A percentile compares a stretch with the other conserved stretches of the same genome.
Conservation (phyloP, 1,140 invertebrate species). For the Lepidurus arcticus region DNA sequence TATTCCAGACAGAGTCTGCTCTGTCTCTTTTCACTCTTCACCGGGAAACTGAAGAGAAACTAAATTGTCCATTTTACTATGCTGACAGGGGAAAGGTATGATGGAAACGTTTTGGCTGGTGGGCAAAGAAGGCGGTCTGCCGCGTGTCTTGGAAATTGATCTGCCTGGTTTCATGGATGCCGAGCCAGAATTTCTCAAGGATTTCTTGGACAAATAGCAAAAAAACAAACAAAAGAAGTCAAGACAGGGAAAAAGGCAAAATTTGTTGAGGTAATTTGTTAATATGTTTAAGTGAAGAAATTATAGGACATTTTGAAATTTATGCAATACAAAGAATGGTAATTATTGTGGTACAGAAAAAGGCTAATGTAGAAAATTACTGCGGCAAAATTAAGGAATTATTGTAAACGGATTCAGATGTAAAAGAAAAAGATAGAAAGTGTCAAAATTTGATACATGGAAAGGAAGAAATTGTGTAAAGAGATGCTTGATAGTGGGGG, state of each 20-base stretch:
- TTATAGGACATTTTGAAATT: no score
- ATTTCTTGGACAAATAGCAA: conserved; percentile 23
- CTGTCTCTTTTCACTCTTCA: not conserved
- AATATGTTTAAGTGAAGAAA: no score
- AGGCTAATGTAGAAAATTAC: no score
- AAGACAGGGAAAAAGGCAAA: not conserved
- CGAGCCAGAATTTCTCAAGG: conserved; percentile 43
- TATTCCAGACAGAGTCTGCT: not conserved
- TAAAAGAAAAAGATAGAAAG: no score
- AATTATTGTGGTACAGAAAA: no score
- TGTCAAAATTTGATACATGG: no score
- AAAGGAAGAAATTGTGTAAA: no score
- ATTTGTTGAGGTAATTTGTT: no score
- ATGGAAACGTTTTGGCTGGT: conserved; percentile 45
- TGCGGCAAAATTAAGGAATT: no score
- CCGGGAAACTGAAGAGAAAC: conserved; percentile 8
- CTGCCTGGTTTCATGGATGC: conserved; percentile 52
- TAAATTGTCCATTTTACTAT: conserved; percentile 3
- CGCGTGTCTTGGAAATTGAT: conserved; percentile 51
- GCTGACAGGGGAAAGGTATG: conserved; percentile 31
- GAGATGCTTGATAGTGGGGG: no score
- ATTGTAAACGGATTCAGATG: no score
- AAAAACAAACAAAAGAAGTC: not conserved
- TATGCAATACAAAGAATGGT: no score
- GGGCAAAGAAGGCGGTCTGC: conserved; percentile 57